Evolutionary conservation across 2,113 vertebrate genomes (phyloP), one percentile per base, ranked within the genome.

Genomic region (Micromys minutus): DNA sequence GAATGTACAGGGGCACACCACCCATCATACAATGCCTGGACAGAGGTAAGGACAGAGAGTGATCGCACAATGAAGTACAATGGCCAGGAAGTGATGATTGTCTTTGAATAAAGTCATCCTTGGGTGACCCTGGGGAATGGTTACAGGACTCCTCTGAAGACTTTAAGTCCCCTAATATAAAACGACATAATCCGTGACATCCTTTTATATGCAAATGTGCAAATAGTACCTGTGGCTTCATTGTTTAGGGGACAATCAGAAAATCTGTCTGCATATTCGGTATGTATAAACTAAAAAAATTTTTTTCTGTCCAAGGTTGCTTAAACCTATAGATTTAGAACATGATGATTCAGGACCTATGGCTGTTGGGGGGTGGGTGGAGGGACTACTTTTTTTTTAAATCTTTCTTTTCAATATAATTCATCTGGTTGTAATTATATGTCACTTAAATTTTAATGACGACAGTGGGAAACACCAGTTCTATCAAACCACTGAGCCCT

Each of bases 361-460:
- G 57, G 36, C 24, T 74, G 61, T 26, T 8, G 50, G n/a, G 76
- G 16, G 9, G 17, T 34, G 17, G 10, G 1, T 47, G 21, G 17
- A 17, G 57, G 2, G 12, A 17, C 57, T 57, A 57, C 17, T 24
- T 17, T 61, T 61, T 61, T 61, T 61, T 24, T 7, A 22, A 24
- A 50, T 52, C 47, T 94, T 63, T 83, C 75, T 52, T 57, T 36
- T 59, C 57, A 87, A 69, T 55, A 42, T 2, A 26, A 34, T 74
- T 89, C 45, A 75, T 94, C 83, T 89, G 59, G 50, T 71, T 75
- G 15, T 76, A 87, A 63, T 29, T 90, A 85, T 63, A 39, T 65
- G 34, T 92, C 50, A 93, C 34, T 91, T 72, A 87, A 67, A 61
- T 92, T 84, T 95, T 67, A 61, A 79, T 83, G n/a, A 74, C 45